phyloP scores from a whole-genome alignment of 2,113 vertebrate genomes.

The Scytalopus superciliaris region DNA sequence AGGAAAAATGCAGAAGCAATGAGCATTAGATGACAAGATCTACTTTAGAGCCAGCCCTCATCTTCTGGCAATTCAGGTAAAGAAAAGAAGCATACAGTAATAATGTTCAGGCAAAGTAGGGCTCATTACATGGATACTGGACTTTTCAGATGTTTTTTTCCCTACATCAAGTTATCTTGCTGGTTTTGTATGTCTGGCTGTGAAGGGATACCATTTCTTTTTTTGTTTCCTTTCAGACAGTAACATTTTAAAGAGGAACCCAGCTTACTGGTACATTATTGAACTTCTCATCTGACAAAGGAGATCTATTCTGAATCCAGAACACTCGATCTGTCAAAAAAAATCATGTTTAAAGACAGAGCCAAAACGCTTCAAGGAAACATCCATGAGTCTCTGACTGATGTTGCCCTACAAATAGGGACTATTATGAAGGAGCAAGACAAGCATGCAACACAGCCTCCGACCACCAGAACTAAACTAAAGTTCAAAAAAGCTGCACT shows the following conservation, averaged over 20 bases:
- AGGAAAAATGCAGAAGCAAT: not conserved
- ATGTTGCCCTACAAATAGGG: not conserved
- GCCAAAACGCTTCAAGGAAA: not conserved
- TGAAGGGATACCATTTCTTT: not conserved
- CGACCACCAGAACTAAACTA: not conserved
- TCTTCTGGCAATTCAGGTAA: not conserved
- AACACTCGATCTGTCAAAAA: not conserved
- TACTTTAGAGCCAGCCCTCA: not conserved
- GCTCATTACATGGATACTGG: not conserved
- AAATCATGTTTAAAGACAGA: not conserved
- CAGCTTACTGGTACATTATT: not conserved
- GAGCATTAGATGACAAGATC: not conserved
- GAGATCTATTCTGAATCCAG: not conserved
- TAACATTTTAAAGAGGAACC: not conserved
- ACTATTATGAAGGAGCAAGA: not conserved
- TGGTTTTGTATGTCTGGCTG: not conserved
- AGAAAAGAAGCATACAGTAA: not conserved
- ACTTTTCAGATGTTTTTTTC: not conserved
- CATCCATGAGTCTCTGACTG: not conserved
- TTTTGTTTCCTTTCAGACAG: not conserved
- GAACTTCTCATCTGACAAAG: not conserved
- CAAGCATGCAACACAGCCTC: not conserved
- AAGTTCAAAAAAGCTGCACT: not conserved
- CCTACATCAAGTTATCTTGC: not conserved
- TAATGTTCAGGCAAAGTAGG: not conserved